These are phyloP conservation scores for Paedocypris micromegethes DNA, from an alignment of 2,797 vertebrate species.

Conservation along the genomic window DNA sequence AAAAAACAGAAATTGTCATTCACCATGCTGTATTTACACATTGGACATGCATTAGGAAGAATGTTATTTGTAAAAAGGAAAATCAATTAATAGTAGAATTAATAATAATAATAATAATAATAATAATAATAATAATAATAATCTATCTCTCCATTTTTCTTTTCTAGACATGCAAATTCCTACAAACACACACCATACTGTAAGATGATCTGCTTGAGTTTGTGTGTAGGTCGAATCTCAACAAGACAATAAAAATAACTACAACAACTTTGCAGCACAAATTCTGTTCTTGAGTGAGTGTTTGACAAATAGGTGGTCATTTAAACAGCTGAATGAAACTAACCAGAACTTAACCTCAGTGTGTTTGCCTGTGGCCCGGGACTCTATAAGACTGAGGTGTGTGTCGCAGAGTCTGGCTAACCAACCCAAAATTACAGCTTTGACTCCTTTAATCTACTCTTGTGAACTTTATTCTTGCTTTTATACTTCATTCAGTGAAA, in stretches of 20 bases:
- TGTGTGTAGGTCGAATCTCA: too few relatives aligned
- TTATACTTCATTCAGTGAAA: conserved; percentile 49
- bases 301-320: conserved; percentile 27
- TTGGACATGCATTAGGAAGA: too few relatives aligned
- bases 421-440: conserved; percentile 54
- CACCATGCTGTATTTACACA: too few relatives aligned
- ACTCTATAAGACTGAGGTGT: conserved; percentile 24
- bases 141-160: conserved; percentile 12
- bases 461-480: conserved; percentile 48
- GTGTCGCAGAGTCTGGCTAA: conserved; percentile 51
- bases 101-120: not conserved
- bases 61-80: too few relatives aligned
- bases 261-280: too few relatives aligned
- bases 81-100: not conserved
- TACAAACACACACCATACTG: conserved; percentile 32
- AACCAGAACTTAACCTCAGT: conserved; percentile 32
- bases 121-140: conserved; percentile 5
- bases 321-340: conserved; percentile 36
- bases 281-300: conserved; percentile 6
- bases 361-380: conserved; percentile 44
- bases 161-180: conserved; percentile 40
- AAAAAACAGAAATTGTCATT: too few relatives aligned
- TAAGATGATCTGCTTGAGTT: conserved; percentile 20
- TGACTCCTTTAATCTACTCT: conserved; percentile 54
- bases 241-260: too few relatives aligned